Base-by-base conservation (phyloP, 2,797 vertebrate genomes). In the Lacerta viridis region DNA sequence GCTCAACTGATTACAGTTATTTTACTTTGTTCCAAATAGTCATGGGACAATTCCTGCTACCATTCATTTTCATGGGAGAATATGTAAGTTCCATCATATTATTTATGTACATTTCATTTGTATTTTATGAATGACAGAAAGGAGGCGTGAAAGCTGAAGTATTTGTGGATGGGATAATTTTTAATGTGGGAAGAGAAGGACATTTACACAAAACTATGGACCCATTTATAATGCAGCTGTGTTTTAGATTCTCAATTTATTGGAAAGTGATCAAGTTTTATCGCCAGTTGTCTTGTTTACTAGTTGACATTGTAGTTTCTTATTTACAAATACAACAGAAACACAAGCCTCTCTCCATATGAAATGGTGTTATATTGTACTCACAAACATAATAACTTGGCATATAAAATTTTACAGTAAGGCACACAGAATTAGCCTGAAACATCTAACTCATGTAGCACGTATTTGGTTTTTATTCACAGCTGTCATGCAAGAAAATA, bases 301-400 rank as follows among this genome's bases (percentile, higher is more conserved):
- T 80, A 85, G 41, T 81, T 50, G 68, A 84, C 84, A 46, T 59
- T 84, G 66, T 61, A 59, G 43, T 79, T 88, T 84, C 82, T 84
- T 84, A 80, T 84, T 80, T 23, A 64, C 61, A 64, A 64, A 64
- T 7, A 64, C 6, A 64, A 23, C 61, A 64, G 17, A 64, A 64
- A 64, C 61, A 23, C 61, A 64, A 64, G 20, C 17, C 61, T 23
- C 61, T 23, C 61, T 64, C 20, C 61, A 64, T 64, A 64, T 23
- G 23, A 64, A 64, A 23, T 64, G 61, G 61, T 64, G 61, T 23
- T 64, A 64, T 64, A 64, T 64, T 64, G 61, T 64, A 64, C 61
- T 64, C 61, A 64, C 61, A 64, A 64, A 64, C 61, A 23, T 64
- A 23, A 61, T 61, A 61, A 64, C 5, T 23, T 23, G 20, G 20